Evolutionary conservation across 2,888 invertebrate genomes (phyloP).

Genomic region (Calliphora vomitoria): DNA sequence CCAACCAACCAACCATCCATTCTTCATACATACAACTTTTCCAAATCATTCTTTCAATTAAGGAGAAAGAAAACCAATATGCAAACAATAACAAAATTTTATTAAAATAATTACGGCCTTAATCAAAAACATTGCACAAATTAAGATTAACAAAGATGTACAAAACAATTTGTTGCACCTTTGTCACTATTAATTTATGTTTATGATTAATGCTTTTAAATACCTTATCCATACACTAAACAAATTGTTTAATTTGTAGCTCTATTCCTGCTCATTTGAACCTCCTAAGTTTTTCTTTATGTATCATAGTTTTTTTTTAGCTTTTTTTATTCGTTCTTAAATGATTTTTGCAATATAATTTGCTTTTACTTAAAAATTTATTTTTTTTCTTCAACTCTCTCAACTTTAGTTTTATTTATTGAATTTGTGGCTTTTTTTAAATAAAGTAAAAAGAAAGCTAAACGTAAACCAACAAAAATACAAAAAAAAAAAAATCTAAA

Average conservation of each 20-base stretch:
- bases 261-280: constrained; percentile 11
- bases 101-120: constrained; percentile 17
- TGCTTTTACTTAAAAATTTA: constrained; percentile 5
- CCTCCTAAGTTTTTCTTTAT: constrained; percentile 18
- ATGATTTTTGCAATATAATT: constrained; percentile 43
- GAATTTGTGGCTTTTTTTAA: constrained; percentile 30
- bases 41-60: not conserved
- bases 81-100: not conserved
- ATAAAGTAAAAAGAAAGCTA: constrained; percentile 13
- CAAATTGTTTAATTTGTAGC: constrained; percentile 25
- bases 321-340: constrained; percentile 49
- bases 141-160: too few species aligned
- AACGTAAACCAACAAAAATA: not conserved
- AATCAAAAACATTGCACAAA: not conserved
- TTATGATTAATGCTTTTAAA: too few species aligned
- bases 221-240: not conserved
- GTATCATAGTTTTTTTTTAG: constrained; percentile 47
- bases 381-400: constrained; percentile 2
- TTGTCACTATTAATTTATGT: too few species aligned
- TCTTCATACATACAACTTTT: not conserved
- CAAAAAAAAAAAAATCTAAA: constrained; percentile 31
- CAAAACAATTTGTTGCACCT: too few species aligned
- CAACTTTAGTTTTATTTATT: constrained; percentile 58
- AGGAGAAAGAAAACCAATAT: not conserved
- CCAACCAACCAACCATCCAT: not conserved